Percentiles rank a stretch among this genome's conserved stretches.
phyloP scores from a whole-genome alignment of 2,888 invertebrate genomes.

The Cryptus viduatorius region DNA sequence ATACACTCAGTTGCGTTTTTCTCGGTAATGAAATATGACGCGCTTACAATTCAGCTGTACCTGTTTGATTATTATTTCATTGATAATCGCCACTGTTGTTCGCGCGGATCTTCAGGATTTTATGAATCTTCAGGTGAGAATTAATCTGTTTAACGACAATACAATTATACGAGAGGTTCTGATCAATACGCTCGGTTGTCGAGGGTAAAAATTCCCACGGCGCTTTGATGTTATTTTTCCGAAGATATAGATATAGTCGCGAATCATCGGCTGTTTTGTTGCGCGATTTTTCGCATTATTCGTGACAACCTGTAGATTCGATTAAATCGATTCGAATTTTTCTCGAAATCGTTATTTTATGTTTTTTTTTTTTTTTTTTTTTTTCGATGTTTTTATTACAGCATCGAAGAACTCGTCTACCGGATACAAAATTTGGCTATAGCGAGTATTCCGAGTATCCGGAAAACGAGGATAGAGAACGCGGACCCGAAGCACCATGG shows the following conservation, averaged over 20 bases:
- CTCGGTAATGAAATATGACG: slow-evolving; percentile 73
- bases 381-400: slow-evolving; percentile 25
- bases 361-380: slow-evolving; percentile 17
- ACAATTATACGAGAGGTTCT: slow-evolving; percentile 3
- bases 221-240: neutral
- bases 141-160: neutral
- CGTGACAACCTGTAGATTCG: neutral
- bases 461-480: slow-evolving; percentile 77
- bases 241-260: too few species aligned
- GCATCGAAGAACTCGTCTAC: slow-evolving; percentile 66
- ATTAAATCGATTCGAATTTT: neutral
- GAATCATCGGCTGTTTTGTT: neutral
- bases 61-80: slow-evolving; percentile 70
- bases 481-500: slow-evolving; percentile 68
- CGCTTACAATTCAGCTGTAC: slow-evolving; percentile 67
- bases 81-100: slow-evolving; percentile 56
- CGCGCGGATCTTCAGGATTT: slow-evolving; percentile 65
- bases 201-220: neutral
- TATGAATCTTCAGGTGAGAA: slow-evolving; percentile 71
- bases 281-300: neutral
- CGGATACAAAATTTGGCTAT: slow-evolving; percentile 71
- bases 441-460: slow-evolving; percentile 76
- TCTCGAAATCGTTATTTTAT: neutral
- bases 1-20: slow-evolving; percentile 4
- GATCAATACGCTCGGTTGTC: slow-evolving; percentile 10